These are phyloP conservation scores for Chelonus insularis DNA, from an alignment of 1,140 invertebrate species.

Conservation along the genomic window DNA sequence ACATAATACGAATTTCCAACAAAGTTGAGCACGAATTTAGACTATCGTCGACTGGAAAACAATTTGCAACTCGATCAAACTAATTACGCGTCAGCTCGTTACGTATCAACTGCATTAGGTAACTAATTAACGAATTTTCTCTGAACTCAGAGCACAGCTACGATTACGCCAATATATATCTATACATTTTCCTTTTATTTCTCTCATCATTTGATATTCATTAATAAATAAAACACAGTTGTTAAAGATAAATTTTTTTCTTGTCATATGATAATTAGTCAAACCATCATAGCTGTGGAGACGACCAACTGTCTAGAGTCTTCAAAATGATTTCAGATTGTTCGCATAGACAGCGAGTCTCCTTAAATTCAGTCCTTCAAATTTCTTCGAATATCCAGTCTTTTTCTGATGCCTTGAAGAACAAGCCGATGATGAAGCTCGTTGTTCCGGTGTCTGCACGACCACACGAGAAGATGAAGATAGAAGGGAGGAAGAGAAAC, in stretches of 20 bases:
- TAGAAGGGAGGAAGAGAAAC: background rate
- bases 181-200: background rate
- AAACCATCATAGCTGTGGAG: background rate
- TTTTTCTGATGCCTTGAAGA: constrained; percentile 23
- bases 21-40: background rate
- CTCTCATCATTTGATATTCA: background rate
- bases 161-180: background rate
- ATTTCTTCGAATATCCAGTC: constrained; percentile 18
- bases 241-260: background rate
- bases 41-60: constrained; percentile 24
- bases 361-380: constrained; percentile 7
- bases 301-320: constrained; percentile 27
- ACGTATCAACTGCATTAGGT: constrained; percentile 23
- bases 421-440: constrained; percentile 24
- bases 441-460: constrained; percentile 21
- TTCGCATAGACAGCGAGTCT: constrained; percentile 44
- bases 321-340: constrained; percentile 16
- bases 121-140: constrained; percentile 34
- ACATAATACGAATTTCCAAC: too few species aligned
- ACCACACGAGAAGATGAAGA: constrained; percentile 22
- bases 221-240: too few species aligned
- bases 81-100: constrained; percentile 33
- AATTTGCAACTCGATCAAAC: constrained; percentile 35
- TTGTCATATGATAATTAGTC: too few species aligned
- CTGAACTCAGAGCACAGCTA: background rate